Percentiles rank a stretch among this genome's conserved stretches.
phyloP scores from a whole-genome alignment of 2,113 vertebrate species.

The Zosterops borbonicus region DNA sequence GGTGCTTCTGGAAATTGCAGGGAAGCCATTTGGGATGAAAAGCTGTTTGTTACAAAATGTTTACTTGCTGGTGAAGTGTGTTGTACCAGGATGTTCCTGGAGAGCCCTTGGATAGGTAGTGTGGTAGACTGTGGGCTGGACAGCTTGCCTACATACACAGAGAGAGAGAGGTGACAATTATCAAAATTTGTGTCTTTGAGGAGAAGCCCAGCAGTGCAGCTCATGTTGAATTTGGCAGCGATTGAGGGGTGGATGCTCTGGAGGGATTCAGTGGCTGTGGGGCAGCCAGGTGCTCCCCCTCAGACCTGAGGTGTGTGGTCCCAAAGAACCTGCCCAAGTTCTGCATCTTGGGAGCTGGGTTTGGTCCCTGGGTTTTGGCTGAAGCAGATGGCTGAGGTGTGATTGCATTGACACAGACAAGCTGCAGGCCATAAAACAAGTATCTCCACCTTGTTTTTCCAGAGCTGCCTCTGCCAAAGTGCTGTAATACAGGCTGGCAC shows the following conservation, averaged over 20 bases:
- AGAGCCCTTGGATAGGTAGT: background rate
- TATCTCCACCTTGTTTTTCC: background rate
- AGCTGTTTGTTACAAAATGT: background rate
- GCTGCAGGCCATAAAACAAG: background rate
- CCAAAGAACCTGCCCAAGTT: background rate
- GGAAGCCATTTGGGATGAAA: background rate
- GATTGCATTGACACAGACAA: background rate
- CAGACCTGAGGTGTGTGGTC: rapidly evolving
- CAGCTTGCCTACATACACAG: background rate
- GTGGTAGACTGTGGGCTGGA: background rate
- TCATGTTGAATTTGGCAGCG: rapidly evolving
- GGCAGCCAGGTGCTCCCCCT: background rate
- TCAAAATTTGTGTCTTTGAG: background rate
- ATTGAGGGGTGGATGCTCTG: background rate
- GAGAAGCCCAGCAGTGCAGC: background rate
- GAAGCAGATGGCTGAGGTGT: background rate
- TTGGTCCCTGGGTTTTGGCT: background rate
- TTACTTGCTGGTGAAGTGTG: background rate
- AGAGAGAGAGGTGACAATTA: background rate
- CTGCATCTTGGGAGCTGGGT: background rate
- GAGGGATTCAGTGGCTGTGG: background rate
- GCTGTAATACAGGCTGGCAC: background rate
- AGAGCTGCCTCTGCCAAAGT: background rate
- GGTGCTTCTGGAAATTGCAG: background rate
- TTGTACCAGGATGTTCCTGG: rapidly evolving